phyloP scores from a whole-genome alignment of 2,113 vertebrate genomes.

The Erpornis zantholeuca region DNA sequence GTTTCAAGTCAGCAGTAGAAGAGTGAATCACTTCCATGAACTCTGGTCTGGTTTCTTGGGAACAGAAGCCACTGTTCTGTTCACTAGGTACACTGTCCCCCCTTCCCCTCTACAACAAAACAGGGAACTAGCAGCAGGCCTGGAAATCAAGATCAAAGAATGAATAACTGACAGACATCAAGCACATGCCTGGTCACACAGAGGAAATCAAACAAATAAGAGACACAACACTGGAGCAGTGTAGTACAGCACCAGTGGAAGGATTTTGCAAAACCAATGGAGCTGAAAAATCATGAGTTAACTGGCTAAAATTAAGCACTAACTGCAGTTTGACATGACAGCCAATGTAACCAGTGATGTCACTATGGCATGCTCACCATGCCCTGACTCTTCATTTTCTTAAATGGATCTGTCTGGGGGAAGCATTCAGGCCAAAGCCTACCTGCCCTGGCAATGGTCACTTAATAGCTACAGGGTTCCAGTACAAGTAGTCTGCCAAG shows the following conservation, averaged over 20 bases:
- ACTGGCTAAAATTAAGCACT: not conserved
- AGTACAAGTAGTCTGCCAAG: not conserved
- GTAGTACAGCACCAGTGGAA: not conserved
- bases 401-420: not conserved
- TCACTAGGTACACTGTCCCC: not conserved
- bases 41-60: not conserved
- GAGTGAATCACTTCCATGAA: not conserved
- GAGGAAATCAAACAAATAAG: not conserved
- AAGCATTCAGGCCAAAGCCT: not conserved
- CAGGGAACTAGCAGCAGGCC: not conserved
- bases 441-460: not conserved
- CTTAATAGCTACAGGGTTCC: not conserved
- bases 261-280: not conserved
- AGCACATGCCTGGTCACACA: not conserved
- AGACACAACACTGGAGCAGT: not conserved
- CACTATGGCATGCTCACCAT: not conserved
- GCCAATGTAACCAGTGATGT: not conserved
- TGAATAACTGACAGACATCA: not conserved
- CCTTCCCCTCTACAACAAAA: not conserved
- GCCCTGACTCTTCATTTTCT: not conserved
- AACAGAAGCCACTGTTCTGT: not conserved
- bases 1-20: not conserved
- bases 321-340: not conserved
- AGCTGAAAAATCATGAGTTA: not conserved
- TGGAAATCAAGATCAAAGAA: not conserved